Base-by-base conservation (phyloP, 2,113 vertebrate species). In the Holacanthus passer region DNA sequence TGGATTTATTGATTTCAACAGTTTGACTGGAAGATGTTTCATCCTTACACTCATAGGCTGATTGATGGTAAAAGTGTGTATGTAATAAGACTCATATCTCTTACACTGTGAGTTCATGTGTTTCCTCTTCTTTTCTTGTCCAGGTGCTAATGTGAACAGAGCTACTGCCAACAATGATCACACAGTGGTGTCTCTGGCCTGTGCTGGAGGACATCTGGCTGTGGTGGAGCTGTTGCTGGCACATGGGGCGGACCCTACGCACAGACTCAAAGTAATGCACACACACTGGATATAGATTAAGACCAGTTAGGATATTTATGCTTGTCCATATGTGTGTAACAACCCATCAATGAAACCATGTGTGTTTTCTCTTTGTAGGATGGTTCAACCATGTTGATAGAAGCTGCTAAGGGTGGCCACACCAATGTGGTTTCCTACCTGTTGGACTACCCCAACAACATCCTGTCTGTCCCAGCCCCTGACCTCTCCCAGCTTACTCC, bases 391-490 rank as follows among this genome's bases (percentile, higher is more conserved):
- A 99, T 99, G 98, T 97, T 99, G 83, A 99, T 99, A 84, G 98
- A 99, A 96, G 98, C 98, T 86, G 98, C 98, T 95, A 99, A 99
- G 88, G 98, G 98, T 88, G 98, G 98, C 82, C 98, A 99, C 93
- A 99, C 98, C 74, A 99, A 99, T 74, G 98, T 99, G 79, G 98
- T 99, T 94, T 99, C 98, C 77, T 99, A 99, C 91, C 93, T 99
- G 85, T 95, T 99, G 95, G 98, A 99, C 95, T 99, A 99, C 89
- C 98, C 98, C 79, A 99, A 99, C 95, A 99, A 99, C 86, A 96
- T 99, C 91, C 88, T 98, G 69, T 97, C 97, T 5, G 96, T 98
- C 92, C 97, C 97, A 72, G 95, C 96, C 45, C 94, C 98, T 45
- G 98, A 99, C 91, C 92, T 98, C 82, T 96, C 97, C 90, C 97